Percentiles rank a stretch among this genome's conserved stretches.
phyloP scores from a whole-genome alignment of 2,888 invertebrate species.

The Himalopsyche anomala region DNA sequence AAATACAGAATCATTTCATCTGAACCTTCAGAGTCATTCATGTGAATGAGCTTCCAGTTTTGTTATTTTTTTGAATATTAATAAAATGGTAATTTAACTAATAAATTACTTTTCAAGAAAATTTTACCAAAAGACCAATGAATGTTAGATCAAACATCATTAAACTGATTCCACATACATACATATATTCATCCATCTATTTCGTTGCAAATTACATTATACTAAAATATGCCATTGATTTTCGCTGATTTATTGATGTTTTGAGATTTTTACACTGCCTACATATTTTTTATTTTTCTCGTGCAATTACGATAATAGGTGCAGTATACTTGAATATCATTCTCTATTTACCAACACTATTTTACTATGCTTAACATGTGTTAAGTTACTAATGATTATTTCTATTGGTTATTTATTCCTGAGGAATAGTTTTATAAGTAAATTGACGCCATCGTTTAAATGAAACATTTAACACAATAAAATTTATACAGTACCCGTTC shows the following conservation, averaged over 20 bases:
- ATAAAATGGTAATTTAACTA: too few species aligned
- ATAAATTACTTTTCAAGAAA: too few species aligned
- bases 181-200: too few species aligned
- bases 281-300: constrained; percentile 11
- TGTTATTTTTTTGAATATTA: too few species aligned
- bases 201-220: too few species aligned
- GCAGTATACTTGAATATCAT: constrained; percentile 52
- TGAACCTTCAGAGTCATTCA: too few species aligned
- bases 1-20: too few species aligned
- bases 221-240: background rate
- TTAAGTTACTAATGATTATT: constrained; percentile 27
- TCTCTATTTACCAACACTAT: constrained; percentile 45
- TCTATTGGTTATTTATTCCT: constrained; percentile 33
- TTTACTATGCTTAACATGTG: constrained; percentile 39
- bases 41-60: too few species aligned
- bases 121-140: too few species aligned
- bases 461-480: background rate
- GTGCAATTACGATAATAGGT: constrained; percentile 62
- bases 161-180: too few species aligned
- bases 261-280: constrained; percentile 42
- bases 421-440: constrained; percentile 32
- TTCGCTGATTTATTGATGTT: constrained; percentile 47
- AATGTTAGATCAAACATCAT: too few species aligned
- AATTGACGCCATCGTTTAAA: constrained; percentile 45
- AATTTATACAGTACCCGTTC: constrained; percentile 5